Percentiles rank a stretch among this genome's conserved stretches.
Evolutionary conservation across 2,113 vertebrate species (phyloP).

Genomic region (Menura novaehollandiae): DNA sequence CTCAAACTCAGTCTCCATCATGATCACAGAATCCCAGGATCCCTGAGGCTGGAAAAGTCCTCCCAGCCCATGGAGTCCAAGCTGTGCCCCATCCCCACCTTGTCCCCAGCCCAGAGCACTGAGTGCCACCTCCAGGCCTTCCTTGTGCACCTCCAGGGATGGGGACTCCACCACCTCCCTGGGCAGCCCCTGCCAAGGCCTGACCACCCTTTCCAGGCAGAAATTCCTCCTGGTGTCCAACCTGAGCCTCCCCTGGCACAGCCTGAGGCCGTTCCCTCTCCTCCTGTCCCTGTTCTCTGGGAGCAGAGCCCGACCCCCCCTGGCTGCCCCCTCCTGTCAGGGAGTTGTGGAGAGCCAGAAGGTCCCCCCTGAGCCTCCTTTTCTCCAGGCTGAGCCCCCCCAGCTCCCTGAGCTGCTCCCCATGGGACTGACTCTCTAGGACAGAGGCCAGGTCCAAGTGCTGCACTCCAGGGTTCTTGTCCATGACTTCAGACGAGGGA

Average conservation of each 20-base stretch:
- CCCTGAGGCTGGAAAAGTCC: neutral
- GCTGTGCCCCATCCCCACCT: neutral
- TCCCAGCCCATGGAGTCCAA: neutral
- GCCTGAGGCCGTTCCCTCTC: neutral
- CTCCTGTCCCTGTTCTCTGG: neutral
- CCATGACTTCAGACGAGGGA: rapidly evolving
- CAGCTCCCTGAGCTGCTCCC: neutral
- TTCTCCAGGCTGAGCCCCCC: neutral
- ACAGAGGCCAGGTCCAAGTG: neutral
- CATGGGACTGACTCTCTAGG: neutral
- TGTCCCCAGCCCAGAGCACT: neutral
- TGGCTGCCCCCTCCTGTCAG: neutral
- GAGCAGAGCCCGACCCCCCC: neutral
- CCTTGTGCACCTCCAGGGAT: neutral
- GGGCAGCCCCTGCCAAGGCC: neutral
- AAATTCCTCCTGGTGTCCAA: neutral
- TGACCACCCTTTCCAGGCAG: neutral
- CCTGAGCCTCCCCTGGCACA: neutral
- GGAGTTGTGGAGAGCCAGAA: neutral
- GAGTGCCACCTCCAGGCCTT: neutral
- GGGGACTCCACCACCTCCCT: neutral
- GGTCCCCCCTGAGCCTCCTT: neutral
- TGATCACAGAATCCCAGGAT: rapidly evolving
- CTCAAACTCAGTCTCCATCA: neutral
- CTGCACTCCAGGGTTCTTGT: neutral